Percentiles rank a stretch among this genome's conserved stretches.
Evolutionary conservation across 2,113 vertebrate species (phyloP).

Genomic region (Tretioscincus oriximinensis): DNA sequence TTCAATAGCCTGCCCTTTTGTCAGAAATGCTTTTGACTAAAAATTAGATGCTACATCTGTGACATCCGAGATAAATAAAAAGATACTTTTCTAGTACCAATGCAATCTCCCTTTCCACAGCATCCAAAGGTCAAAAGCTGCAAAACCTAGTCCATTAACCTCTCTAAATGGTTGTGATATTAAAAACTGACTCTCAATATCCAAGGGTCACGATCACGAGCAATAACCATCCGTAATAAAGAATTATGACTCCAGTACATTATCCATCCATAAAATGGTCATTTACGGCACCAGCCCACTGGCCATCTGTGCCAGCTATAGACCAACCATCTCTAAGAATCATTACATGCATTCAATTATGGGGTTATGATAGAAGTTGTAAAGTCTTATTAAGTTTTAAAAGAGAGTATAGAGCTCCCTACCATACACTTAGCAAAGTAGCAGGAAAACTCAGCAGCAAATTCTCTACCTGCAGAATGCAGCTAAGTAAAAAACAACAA

Average conservation of each 20-base stretch:
- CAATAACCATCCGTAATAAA: conserved; percentile 82
- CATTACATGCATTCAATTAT: conserved; percentile 61
- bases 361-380: conserved; percentile 52
- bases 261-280: conserved; percentile 81
- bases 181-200: conserved; percentile 83
- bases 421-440: conserved; percentile 42
- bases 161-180: conserved; percentile 81
- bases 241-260: conserved; percentile 78
- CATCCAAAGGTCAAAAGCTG: conserved; percentile 77
- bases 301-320: conserved; percentile 60
- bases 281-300: conserved; percentile 71
- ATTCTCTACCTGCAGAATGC: background rate
- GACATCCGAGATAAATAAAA: conserved; percentile 70
- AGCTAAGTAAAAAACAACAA: background rate
- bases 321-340: conserved; percentile 65
- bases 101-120: conserved; percentile 70
- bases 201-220: conserved; percentile 77
- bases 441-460: conserved; percentile 20
- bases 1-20: conserved; percentile 26
- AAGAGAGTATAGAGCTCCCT: conserved; percentile 42
- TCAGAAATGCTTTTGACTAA: conserved; percentile 42
- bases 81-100: conserved; percentile 73
- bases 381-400: conserved; percentile 60
- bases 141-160: conserved; percentile 82
- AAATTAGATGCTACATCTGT: conserved; percentile 38